Conservation (phyloP, 2,797 vertebrate genomes). For the Myiothlypis chrysogaster region DNA sequence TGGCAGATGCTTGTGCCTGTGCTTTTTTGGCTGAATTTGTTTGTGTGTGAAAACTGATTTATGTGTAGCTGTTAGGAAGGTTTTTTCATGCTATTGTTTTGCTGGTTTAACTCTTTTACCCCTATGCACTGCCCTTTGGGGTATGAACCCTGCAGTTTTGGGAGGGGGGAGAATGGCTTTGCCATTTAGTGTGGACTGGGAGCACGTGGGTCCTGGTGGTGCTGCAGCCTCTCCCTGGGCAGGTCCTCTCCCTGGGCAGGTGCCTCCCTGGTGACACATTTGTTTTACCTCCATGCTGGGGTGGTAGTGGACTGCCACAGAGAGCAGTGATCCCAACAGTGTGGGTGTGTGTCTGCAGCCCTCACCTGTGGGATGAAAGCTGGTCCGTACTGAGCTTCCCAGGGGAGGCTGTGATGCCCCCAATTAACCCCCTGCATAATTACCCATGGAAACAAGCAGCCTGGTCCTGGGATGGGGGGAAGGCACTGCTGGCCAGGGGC, state of each 20-base stretch:
- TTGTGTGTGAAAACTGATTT: background rate
- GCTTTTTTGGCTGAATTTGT: background rate
- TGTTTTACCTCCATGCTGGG: background rate
- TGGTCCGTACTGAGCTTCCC: background rate
- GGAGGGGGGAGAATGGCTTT: background rate
- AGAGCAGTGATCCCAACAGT: background rate
- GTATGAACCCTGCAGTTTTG: background rate
- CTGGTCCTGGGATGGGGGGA: background rate
- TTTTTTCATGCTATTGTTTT: background rate
- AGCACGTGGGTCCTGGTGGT: accelerated
- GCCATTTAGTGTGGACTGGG: accelerated
- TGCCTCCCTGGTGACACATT: background rate
- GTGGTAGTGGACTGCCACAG: background rate
- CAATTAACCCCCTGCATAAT: background rate
- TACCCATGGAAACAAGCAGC: background rate
- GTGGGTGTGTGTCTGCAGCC: background rate
- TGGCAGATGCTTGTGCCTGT: accelerated
- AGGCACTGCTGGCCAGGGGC: background rate
- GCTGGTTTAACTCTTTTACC: background rate
- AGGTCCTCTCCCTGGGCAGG: too few relatives aligned
- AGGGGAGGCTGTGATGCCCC: background rate
- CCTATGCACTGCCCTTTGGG: background rate
- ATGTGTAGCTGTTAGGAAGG: background rate
- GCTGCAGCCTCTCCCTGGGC: background rate
- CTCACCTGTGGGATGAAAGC: background rate